phyloP scores from a whole-genome alignment of 1,140 invertebrate genomes.

The Mactra quadrangularis region DNA sequence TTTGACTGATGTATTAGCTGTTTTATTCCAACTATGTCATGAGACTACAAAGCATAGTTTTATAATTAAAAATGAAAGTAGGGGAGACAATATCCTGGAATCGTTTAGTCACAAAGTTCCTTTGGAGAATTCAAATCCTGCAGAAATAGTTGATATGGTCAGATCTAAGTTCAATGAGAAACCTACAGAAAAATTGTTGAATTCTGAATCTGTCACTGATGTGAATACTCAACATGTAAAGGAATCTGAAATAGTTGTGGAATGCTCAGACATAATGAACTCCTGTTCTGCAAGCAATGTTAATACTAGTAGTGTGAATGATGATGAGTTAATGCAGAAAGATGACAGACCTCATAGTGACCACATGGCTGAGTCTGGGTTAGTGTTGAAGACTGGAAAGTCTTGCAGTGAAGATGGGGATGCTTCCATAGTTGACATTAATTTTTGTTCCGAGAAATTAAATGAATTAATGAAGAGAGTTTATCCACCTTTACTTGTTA shows the following conservation, averaged over 20 bases:
- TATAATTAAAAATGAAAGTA: too few species aligned
- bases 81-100: too few species aligned
- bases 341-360: too few species aligned
- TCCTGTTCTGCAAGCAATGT: too few species aligned
- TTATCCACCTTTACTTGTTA: constrained; percentile 87
- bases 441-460: constrained; percentile 85
- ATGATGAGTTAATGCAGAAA: too few species aligned
- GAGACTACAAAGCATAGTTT: background rate
- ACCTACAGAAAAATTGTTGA: background rate
- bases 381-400: too few species aligned
- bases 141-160: constrained; percentile 33
- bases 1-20: constrained; percentile 86
- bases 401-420: background rate
- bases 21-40: constrained; percentile 86
- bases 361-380: too few species aligned
- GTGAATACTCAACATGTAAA: background rate
- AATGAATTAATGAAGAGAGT: constrained; percentile 85
- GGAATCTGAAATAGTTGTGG: too few species aligned
- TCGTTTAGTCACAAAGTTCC: background rate
- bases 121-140: constrained; percentile 35
- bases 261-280: too few species aligned
- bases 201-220: background rate
- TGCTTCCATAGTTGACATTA: constrained; percentile 83
- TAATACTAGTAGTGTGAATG: too few species aligned
- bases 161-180: constrained; percentile 17